These are phyloP conservation scores for Sarcophaga peregrina DNA, from an alignment of 1,140 invertebrate species.

Conservation along the genomic window DNA sequence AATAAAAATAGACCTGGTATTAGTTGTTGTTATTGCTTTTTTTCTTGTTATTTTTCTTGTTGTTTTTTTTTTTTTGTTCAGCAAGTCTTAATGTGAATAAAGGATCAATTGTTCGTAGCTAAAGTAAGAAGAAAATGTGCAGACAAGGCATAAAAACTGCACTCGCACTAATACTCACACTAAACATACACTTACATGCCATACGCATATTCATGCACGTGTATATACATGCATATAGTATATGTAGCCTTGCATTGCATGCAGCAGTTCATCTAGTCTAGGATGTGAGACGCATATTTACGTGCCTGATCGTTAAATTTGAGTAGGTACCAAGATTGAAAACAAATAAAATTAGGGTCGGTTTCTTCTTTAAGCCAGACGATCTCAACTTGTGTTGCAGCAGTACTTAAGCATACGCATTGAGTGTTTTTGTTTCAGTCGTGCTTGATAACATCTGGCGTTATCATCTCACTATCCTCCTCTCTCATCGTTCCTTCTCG, in stretches of 20 bases:
- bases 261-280: background rate
- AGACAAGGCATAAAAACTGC: background rate
- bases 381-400: conserved; percentile 16
- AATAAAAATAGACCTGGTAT: background rate
- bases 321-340: conserved; percentile 16
- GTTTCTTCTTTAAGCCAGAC: background rate
- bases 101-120: background rate
- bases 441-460: conserved; percentile 55
- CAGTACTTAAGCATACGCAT: conserved; percentile 57
- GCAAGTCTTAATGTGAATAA: background rate
- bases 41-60: background rate
- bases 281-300: background rate
- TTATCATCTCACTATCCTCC: conserved; percentile 46
- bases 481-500: conserved; percentile 34
- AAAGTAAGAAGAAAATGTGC: background rate
- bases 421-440: conserved; percentile 48
- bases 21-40: background rate
- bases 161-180: background rate
- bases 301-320: conserved; percentile 9
- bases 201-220: too few relatives aligned
- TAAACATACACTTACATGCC: too few relatives aligned
- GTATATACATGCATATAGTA: too few relatives aligned
- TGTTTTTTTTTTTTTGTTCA: background rate
- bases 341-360: background rate
- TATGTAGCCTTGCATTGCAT: too few relatives aligned